Evolutionary conservation across 2,888 invertebrate genomes (phyloP).

Genomic region (Dexiosoma caninum): DNA sequence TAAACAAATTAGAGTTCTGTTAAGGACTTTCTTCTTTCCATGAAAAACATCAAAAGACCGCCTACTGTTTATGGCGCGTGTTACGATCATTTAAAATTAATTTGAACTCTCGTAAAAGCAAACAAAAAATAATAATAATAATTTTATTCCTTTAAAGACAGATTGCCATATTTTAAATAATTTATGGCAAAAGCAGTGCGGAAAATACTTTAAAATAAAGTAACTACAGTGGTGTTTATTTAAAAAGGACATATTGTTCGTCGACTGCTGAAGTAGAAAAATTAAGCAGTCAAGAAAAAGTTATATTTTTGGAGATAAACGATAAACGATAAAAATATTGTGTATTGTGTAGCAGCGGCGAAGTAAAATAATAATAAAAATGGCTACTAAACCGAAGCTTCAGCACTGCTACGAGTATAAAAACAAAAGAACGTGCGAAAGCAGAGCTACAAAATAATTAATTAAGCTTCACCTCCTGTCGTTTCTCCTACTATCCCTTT

Average conservation of each 20-base stretch:
- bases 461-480: too few relatives aligned
- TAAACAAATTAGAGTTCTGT: constrained; percentile 37
- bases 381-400: too few relatives aligned
- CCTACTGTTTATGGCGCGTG: constrained; percentile 66
- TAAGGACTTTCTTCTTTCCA: not conserved
- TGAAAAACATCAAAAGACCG: constrained; percentile 58
- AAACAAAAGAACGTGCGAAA: too few relatives aligned
- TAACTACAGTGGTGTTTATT: not conserved
- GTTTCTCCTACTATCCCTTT: too few relatives aligned
- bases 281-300: too few relatives aligned
- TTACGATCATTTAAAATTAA: constrained; percentile 69
- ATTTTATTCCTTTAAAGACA: constrained; percentile 57
- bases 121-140: constrained; percentile 43
- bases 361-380: too few relatives aligned
- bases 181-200: constrained; percentile 24
- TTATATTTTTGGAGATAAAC: too few relatives aligned
- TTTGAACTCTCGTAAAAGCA: constrained; percentile 63
- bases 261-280: too few relatives aligned
- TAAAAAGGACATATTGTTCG: not conserved
- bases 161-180: constrained; percentile 62
- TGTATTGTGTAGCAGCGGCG: too few relatives aligned
- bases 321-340: too few relatives aligned
- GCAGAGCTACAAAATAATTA: too few relatives aligned
- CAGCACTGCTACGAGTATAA: too few relatives aligned
- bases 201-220: not conserved